Evolutionary conservation across 2,888 invertebrate species (phyloP).

Genomic region (Crossocerus cetratus): DNA sequence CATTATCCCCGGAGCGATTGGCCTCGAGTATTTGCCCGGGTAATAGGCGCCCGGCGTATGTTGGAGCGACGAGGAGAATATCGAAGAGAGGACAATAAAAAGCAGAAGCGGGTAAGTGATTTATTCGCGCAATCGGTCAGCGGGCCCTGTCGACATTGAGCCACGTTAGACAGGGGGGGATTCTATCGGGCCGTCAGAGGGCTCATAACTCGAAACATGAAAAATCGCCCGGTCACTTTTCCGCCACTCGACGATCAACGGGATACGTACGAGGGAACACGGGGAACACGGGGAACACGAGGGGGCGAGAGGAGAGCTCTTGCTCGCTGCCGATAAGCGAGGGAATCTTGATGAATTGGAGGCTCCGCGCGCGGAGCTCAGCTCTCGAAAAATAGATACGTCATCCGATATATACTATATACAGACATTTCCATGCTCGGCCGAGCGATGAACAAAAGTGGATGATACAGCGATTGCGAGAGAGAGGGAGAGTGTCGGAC

Average conservation of each 20-base stretch:
- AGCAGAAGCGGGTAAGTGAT: conserved; percentile 23
- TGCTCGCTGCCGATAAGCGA: conserved; percentile 37
- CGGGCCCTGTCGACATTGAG: conserved; percentile 44
- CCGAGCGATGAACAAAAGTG: conserved; percentile 3
- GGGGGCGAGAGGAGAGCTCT: conserved; percentile 7
- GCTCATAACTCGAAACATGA: conserved; percentile 50
- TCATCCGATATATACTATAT: conserved; percentile 28
- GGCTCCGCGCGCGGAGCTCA: conserved; percentile 23
- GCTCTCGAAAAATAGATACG: conserved; percentile 45
- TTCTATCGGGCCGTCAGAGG: conserved; percentile 14
- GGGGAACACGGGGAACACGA: no score
- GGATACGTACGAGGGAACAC: no score
- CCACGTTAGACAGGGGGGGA: conserved; percentile 36
- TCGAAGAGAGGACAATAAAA: not conserved
- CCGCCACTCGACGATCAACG: not conserved
- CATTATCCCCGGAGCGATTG: no score
- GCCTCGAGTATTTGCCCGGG: not conserved
- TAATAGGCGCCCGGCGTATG: no score
- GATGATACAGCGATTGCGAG: not conserved
- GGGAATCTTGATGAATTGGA: conserved; percentile 55
- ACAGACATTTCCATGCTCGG: conserved; percentile 8
- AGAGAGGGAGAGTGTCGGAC: conserved; percentile 6
- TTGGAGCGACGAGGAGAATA: not conserved
- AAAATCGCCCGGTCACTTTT: conserved; percentile 50
- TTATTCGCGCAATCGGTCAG: conserved; percentile 36